phyloP scores from a whole-genome alignment of 1,140 invertebrate species.

The Centruroides vittatus region DNA sequence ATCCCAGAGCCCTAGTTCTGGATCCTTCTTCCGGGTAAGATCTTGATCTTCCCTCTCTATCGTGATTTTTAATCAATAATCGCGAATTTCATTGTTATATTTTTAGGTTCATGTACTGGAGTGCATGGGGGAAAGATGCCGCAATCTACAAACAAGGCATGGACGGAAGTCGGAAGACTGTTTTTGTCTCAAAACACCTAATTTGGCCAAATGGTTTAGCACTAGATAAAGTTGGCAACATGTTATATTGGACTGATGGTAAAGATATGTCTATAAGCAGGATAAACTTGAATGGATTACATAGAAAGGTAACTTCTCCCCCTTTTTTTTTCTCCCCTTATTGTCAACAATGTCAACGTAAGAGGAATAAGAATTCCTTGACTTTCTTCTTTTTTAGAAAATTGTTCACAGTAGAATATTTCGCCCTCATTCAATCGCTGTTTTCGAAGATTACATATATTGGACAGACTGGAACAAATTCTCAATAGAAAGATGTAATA shows the following conservation, averaged over 20 bases:
- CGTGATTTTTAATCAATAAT: no score
- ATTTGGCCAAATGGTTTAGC: constrained; percentile 56
- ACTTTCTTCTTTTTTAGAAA: constrained; percentile 5
- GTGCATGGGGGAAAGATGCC: constrained; percentile 57
- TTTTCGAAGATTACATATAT: constrained; percentile 75
- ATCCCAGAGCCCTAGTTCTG: constrained; percentile 19
- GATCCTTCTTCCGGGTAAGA: constrained; percentile 25
- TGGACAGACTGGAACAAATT: constrained; percentile 60
- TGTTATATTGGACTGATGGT: constrained; percentile 39
- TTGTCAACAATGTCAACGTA: background rate
- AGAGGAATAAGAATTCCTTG: background rate
- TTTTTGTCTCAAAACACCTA: constrained; percentile 62
- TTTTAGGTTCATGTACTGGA: constrained; percentile 66
- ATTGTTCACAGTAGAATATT: constrained; percentile 28
- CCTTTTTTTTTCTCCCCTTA: background rate
- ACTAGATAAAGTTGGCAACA: constrained; percentile 33
- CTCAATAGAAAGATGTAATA: constrained; percentile 25
- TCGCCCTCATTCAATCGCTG: constrained; percentile 64
- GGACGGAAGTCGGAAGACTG: constrained; percentile 59
- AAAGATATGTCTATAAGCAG: constrained; percentile 37
- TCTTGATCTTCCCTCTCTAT: background rate
- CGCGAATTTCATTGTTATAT: background rate
- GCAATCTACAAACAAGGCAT: constrained; percentile 42
- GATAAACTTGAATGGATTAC: constrained; percentile 36
- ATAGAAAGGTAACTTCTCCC: constrained; percentile 16